Base-by-base conservation (phyloP, 2,888 invertebrate genomes). In the Iphiclides podalirius region DNA sequence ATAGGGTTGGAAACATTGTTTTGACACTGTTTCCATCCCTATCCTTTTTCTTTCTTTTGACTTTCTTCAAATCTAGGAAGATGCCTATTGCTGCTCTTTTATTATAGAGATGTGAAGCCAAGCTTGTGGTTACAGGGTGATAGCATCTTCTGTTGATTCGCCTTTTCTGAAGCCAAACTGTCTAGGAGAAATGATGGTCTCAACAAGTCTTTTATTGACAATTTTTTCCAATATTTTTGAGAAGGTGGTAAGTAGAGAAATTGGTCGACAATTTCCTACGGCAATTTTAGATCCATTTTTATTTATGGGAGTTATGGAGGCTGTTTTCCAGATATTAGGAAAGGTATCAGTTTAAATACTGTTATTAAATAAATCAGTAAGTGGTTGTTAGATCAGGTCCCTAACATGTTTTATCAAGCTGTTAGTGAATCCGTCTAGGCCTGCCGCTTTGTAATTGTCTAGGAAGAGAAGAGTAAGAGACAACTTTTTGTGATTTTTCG, bases 401-500 rank as follows among this genome's bases (percentile, higher is more conserved):
- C 20, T 40, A 26, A 34, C 6, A 15, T 42, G n/a, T n/a, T n/a
- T 52, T 0, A 55, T 12, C 0, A 52, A 15, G 1, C 14, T 3
- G n/a, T 47, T 47, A 12, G 43, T 13, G 6, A 55, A 17, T 0
- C 28, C 23, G 17, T 55, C 52, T 3, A 38, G 20, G 8, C 54
- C 54, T 4, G 40, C 8, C 2, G 52, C 23, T 13, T 44, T 16
- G 13, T 31, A 33, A 20, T 9, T 44, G 26, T 41, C 46, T 0
- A 52, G 11, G 1, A 26, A 13, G 4, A 9, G 20, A 7, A 52
- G n/a, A n/a, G n/a, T 54, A 7, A 49, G 1, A n/a, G 4, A 59
- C 0, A 54, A 12, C 4, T 52, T 54, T 51, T 55, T 61, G 1
- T 45, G 20, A 6, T 20, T 20, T 20, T 20, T 43, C 14, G 28